These are phyloP conservation scores for Xyliphius kryptos DNA, from an alignment of 2,113 vertebrate species.

Conservation along the genomic window DNA sequence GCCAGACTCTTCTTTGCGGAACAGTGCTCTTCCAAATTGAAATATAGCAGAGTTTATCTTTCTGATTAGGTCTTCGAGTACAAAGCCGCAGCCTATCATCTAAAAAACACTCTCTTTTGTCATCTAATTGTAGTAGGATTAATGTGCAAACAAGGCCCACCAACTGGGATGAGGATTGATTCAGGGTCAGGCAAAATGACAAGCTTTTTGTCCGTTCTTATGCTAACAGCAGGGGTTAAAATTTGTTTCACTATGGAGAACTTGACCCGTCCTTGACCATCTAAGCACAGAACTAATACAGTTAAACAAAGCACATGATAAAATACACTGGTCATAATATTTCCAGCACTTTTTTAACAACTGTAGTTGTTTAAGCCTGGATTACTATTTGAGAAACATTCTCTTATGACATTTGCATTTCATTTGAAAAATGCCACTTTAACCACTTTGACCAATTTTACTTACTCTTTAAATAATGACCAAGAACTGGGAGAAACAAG, in stretches of 20 bases:
- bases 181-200: conserved; percentile 69
- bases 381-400: conserved; percentile 1
- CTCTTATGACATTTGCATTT: conserved; percentile 6
- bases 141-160: conserved; percentile 83
- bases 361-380: neutral
- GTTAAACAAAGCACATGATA: no score
- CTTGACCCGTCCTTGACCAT: conserved; percentile 37
- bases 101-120: conserved; percentile 85
- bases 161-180: conserved; percentile 76
- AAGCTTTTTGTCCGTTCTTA: conserved; percentile 69
- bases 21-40: conserved; percentile 99
- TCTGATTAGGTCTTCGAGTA: conserved; percentile 98
- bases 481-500: conserved; percentile 11
- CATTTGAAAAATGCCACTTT: conserved; percentile 11
- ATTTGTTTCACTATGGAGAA: conserved; percentile 11
- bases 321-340: neutral
- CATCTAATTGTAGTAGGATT: conserved; percentile 97
- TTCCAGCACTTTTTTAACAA: no score
- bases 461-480: conserved; percentile 12
- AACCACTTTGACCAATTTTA: conserved; percentile 21
- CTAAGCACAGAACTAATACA: no score
- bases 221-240: conserved; percentile 5
- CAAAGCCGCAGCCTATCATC: conserved; percentile 95
- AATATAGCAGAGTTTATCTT: conserved; percentile 99
- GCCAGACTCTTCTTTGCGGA: conserved; percentile 98